A percentile compares a stretch with the other conserved stretches of the same genome.
These are phyloP conservation scores for Acipenser ruthenus DNA, from an alignment of 2,797 vertebrate species.

Conservation along the genomic window DNA sequence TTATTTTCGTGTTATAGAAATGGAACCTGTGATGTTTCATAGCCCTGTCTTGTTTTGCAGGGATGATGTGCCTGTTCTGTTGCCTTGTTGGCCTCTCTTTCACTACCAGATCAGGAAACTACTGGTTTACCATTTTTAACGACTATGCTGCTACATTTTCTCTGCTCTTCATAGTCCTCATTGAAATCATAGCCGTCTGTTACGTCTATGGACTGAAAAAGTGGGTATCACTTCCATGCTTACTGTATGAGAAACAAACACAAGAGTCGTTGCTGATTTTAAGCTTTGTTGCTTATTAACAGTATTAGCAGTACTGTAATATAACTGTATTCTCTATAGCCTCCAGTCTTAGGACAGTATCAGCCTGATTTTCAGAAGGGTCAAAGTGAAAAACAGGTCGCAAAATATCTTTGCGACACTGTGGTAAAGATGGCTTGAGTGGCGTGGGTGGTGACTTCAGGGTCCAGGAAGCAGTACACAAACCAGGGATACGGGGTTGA, in stretches of 20 bases:
- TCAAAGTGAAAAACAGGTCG: too few species aligned
- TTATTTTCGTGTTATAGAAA: too few species aligned
- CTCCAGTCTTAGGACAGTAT: too few species aligned
- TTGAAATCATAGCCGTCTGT: conserved; percentile 72
- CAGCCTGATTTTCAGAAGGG: too few species aligned
- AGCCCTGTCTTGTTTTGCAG: conserved; percentile 34
- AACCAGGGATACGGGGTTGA: too few species aligned
- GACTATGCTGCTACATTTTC: conserved; percentile 81
- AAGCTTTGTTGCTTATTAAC: background rate
- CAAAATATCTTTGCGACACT: too few species aligned
- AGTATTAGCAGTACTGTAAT: background rate
- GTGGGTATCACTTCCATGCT: conserved; percentile 38
- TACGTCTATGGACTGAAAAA: conserved; percentile 79
- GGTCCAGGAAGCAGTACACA: too few species aligned
- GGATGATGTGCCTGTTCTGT: conserved; percentile 68
- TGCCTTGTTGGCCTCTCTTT: conserved; percentile 73
- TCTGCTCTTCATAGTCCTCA: conserved; percentile 79
- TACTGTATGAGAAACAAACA: background rate
- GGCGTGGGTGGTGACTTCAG: too few species aligned
- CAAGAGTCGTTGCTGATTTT: background rate
- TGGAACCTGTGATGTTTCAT: too few species aligned
- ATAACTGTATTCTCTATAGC: too few species aligned
- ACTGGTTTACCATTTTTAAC: conserved; percentile 91
- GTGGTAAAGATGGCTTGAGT: too few species aligned
- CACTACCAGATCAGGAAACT: conserved; percentile 77